Percentiles rank a stretch among this genome's conserved stretches.
Evolutionary conservation across 2,888 invertebrate species (phyloP).

Genomic region (Drosophila paramelanica): DNA sequence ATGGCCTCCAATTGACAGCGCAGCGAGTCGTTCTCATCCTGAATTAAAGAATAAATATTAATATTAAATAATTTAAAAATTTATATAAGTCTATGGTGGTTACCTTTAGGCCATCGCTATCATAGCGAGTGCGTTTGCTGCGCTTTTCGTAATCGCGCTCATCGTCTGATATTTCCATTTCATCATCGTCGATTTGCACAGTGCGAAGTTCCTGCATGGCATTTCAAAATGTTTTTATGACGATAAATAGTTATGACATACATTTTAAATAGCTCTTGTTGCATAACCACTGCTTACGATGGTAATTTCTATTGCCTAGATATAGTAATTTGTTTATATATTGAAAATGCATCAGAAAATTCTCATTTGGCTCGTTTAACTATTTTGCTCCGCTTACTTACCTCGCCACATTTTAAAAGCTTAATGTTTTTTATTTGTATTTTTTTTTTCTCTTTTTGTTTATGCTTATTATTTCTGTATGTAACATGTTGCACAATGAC

Average conservation of each 20-base stretch:
- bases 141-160: conserved; percentile 87
- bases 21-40: conserved; percentile 95
- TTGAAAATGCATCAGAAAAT: conserved; percentile 59
- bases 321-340: conserved; percentile 62
- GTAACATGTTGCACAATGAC: conserved; percentile 39
- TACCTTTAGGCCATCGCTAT: conserved; percentile 84
- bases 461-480: conserved; percentile 45
- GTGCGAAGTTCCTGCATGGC: conserved; percentile 84
- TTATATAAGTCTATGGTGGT: conserved; percentile 1
- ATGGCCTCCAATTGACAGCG: conserved; percentile 96
- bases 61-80: neutral
- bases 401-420: conserved; percentile 62
- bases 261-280: conserved; percentile 16
- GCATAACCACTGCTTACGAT: conserved; percentile 58
- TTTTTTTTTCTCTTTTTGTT: conserved; percentile 22
- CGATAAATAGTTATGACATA: conserved; percentile 23
- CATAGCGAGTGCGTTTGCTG: conserved; percentile 83
- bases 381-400: conserved; percentile 68
- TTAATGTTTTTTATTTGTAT: conserved; percentile 40
- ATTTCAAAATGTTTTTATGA: conserved; percentile 49
- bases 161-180: conserved; percentile 94
- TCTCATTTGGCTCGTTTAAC: conserved; percentile 54
- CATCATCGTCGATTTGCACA: conserved; percentile 89
- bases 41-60: conserved; percentile 14
- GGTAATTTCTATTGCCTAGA: conserved; percentile 61